Evolutionary conservation across 2,888 invertebrate genomes (phyloP).

Genomic region (Erebia aethiops): DNA sequence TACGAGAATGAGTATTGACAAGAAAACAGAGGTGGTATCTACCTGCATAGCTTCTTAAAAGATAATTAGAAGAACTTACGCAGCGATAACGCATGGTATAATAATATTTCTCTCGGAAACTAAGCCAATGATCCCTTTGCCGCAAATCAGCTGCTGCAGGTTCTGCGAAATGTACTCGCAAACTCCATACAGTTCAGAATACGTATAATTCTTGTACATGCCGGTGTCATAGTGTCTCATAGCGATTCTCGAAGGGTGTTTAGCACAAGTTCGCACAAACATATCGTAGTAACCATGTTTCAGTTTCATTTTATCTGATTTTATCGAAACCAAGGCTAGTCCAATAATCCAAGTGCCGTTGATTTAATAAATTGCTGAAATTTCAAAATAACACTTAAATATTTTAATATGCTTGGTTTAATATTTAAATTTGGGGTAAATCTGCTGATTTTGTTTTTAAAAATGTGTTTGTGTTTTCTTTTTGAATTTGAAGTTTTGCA

Average conservation of each 20-base stretch:
- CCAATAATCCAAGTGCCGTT: not conserved
- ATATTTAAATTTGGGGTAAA: not conserved
- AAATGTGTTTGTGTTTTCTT: no score
- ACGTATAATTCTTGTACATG: slow-evolving; percentile 62
- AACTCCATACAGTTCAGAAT: slow-evolving; percentile 73
- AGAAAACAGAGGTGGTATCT: no score
- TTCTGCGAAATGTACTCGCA: slow-evolving; percentile 74
- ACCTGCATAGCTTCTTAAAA: no score
- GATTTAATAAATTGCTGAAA: not conserved
- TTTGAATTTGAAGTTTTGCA: no score
- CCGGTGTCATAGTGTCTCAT: slow-evolving; percentile 62
- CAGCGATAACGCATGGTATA: slow-evolving; percentile 80
- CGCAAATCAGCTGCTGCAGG: slow-evolving; percentile 63
- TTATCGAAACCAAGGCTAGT: not conserved
- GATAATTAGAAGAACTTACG: slow-evolving; percentile 64
- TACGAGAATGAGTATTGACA: no score
- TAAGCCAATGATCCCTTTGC: slow-evolving; percentile 72
- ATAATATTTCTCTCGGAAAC: slow-evolving; percentile 76
- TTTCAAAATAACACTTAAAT: not conserved
- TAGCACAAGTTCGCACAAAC: slow-evolving; percentile 69
- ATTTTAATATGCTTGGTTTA: not conserved
- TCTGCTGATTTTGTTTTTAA: no score
- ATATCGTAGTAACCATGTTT: slow-evolving; percentile 73
- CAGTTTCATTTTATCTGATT: slow-evolving; percentile 45
- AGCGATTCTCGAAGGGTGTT: slow-evolving; percentile 62